Evolutionary conservation across 2,797 vertebrate species (phyloP), one percentile per base, ranked within the genome.

Genomic region (Lycodopsis pacificus): DNA sequence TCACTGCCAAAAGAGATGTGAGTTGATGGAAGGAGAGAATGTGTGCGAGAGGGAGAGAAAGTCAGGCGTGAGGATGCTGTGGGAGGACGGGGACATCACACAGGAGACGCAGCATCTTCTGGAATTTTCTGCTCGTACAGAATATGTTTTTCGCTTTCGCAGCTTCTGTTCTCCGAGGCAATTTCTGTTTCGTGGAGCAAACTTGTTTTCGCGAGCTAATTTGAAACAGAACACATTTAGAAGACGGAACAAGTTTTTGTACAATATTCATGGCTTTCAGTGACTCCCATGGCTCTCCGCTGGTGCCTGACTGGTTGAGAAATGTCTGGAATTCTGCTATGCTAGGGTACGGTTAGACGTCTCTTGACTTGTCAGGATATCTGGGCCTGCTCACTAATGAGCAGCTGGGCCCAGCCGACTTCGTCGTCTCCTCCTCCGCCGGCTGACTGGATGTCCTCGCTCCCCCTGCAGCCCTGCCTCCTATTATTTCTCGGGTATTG

Each of bases 371-470:
- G 88, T 86, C 88, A 75, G 68, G 76, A 83, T 86, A 80, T 85
- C 83, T 68, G 80, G 87, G 89, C 84, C 81, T 51, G 57, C 80
- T 88, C 72, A 19, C 83, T 94, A 94, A 94, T 87, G 89, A 94
- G 92, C 76, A 66, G 76, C 80, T 69, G 82, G 63, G 75, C 79
- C 71, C 73, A 61, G 71, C 79, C 66, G 73, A 63, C 76, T 79
- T 71, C 77, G 78, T 70, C n/a, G 7, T 77, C 79, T 85, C 82
- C 58, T 65, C 69, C 1, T 8, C 30, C 30, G 30, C n/a, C 71
- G 20, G 49, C 67, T 64, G 70, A 85, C 76, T 86, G 87, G 59
- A 84, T 75, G 77, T 86, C 86, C 82, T 84, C 59, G 70, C 74
- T 76, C 30, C 66, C 66, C 78, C 81, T 62, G 81, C 82, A 74